Evolutionary conservation across 2,113 vertebrate genomes (phyloP).

Genomic region (Glaucomys volans): DNA sequence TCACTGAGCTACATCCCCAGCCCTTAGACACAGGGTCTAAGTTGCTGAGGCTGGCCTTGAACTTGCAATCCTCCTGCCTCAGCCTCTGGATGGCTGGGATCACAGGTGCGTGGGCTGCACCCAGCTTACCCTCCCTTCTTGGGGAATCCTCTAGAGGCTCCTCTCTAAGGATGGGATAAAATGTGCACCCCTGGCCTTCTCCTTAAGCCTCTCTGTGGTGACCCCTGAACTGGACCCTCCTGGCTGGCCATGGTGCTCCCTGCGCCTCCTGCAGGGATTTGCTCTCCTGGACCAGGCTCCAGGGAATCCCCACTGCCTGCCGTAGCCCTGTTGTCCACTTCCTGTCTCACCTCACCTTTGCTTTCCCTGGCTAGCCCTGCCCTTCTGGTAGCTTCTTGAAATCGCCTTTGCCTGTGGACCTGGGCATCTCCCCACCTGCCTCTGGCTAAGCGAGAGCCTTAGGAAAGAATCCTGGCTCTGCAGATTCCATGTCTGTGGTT

Average conservation of each 20-base stretch:
- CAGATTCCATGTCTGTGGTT: not conserved
- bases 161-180: not conserved
- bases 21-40: no score
- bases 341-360: not conserved
- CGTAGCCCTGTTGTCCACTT: not conserved
- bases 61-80: no score
- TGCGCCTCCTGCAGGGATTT: not conserved
- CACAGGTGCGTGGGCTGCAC: no score
- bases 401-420: not conserved
- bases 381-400: not conserved
- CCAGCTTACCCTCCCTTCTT: not conserved
- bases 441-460: not conserved
- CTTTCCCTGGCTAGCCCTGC: not conserved
- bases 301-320: not conserved
- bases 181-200: no score
- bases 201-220: not conserved
- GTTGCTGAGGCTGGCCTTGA: no score
- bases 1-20: no score
- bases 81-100: no score
- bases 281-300: not conserved
- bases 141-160: not conserved
- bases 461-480: not conserved
- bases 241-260: fast-evolving
- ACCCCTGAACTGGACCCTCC: not conserved
- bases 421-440: not conserved